These are phyloP conservation scores for Sparus aurata DNA, from an alignment of 2,797 vertebrate species.

Conservation along the genomic window DNA sequence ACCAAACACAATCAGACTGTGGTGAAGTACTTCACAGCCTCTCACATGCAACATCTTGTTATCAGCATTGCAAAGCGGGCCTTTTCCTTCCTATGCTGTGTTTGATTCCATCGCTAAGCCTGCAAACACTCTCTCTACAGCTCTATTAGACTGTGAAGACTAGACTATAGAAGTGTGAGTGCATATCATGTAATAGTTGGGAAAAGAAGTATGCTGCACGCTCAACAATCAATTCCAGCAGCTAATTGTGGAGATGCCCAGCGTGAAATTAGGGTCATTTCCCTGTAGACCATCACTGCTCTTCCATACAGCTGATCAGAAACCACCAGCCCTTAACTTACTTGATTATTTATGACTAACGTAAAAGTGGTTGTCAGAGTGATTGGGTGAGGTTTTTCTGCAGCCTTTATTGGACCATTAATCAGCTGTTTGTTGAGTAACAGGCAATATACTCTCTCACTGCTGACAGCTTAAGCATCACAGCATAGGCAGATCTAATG, in stretches of 20 bases:
- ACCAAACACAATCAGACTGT: slow-evolving; percentile 1
- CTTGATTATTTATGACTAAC: slow-evolving; percentile 46
- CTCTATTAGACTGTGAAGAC: slow-evolving; percentile 6
- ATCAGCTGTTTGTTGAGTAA: slow-evolving; percentile 41
- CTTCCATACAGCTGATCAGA: slow-evolving; percentile 30
- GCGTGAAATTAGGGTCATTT: slow-evolving; percentile 44
- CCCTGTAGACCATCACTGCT: neutral
- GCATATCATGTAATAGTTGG: slow-evolving; percentile 3
- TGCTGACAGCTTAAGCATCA: slow-evolving; percentile 1
- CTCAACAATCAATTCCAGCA: slow-evolving; percentile 1
- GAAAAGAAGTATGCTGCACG: slow-evolving; percentile 2
- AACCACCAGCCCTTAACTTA: slow-evolving; percentile 15
- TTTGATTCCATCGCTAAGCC: slow-evolving; percentile 29
- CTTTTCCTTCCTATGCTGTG: slow-evolving; percentile 16
- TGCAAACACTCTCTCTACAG: neutral
- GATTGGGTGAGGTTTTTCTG: slow-evolving; percentile 21
- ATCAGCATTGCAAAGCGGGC: slow-evolving; percentile 11
- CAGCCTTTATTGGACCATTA: slow-evolving; percentile 34
- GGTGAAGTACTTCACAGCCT: neutral
- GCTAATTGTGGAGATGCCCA: slow-evolving; percentile 18
- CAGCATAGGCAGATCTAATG: neutral
- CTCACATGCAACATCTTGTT: slow-evolving; percentile 20
- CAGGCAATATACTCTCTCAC: slow-evolving; percentile 9
- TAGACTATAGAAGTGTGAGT: too few species aligned
- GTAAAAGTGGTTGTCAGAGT: slow-evolving; percentile 41